Conservation (phyloP, 2,113 vertebrate genomes). For the Macquaria ambigua region DNA sequence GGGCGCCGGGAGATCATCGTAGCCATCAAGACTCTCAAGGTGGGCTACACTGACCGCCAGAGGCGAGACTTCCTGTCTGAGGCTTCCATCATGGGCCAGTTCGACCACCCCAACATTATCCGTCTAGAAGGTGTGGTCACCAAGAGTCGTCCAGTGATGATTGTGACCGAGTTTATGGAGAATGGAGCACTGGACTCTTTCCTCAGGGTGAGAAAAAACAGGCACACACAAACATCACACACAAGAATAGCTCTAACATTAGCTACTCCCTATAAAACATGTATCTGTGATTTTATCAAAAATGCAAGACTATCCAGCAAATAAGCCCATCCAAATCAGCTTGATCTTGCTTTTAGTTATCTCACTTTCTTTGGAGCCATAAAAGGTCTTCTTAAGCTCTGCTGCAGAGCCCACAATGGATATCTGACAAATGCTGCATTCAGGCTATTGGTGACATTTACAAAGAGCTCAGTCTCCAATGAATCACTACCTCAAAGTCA, state of each 20-base stretch:
- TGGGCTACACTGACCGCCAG: slow-evolving; percentile 97
- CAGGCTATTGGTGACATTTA: slow-evolving; percentile 71
- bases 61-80: slow-evolving; percentile 97
- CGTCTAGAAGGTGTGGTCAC: slow-evolving; percentile 98
- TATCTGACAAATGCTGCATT: slow-evolving; percentile 59
- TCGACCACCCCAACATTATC: slow-evolving; percentile 99
- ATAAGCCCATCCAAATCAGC: slow-evolving; percentile 10
- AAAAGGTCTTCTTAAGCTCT: slow-evolving; percentile 50
- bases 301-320: slow-evolving; percentile 13
- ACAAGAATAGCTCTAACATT: neutral
- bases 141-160: slow-evolving; percentile 98
- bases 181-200: slow-evolving; percentile 97
- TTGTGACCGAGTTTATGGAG: slow-evolving; percentile 99
- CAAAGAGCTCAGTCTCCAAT: slow-evolving; percentile 66
- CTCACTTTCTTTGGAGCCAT: slow-evolving; percentile 45
- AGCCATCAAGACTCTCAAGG: slow-evolving; percentile 98
- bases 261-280: slow-evolving; percentile 1
- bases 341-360: slow-evolving; percentile 55
- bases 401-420: slow-evolving; percentile 20
- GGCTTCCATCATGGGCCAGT: slow-evolving; percentile 99
- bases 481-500: slow-evolving; percentile 69
- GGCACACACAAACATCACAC: neutral
- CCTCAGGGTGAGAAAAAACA: slow-evolving; percentile 88
- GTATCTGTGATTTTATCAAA: slow-evolving; percentile 13
- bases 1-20: slow-evolving; percentile 96